These are phyloP conservation scores for Casuarius casuarius DNA, from an alignment of 2,113 vertebrate species.

Conservation along the genomic window DNA sequence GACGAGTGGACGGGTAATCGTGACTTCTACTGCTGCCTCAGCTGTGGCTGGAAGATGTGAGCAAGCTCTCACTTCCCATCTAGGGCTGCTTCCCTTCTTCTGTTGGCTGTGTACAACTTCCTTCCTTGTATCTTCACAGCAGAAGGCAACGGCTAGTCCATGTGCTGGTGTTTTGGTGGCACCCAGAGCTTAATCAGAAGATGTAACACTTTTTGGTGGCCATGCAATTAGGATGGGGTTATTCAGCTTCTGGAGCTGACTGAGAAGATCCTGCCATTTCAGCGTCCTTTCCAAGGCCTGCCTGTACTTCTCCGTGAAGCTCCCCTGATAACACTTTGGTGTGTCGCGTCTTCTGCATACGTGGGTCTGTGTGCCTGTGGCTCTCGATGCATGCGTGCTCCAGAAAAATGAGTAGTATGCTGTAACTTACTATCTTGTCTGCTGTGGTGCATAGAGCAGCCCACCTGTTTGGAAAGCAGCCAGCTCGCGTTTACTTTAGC, in stretches of 20 bases:
- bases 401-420: neutral
- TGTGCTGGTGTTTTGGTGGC: neutral
- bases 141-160: neutral
- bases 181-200: neutral
- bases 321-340: rapidly evolving
- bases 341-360: neutral
- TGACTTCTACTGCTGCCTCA: no score
- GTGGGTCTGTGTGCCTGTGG: neutral
- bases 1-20: no score
- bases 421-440: neutral
- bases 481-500: slow-evolving; percentile 16
- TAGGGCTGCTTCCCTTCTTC: neutral
- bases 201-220: neutral
- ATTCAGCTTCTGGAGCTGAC: neutral
- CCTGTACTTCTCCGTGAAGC: rapidly evolving
- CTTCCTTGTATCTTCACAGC: neutral
- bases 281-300: no score
- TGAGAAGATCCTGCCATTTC: neutral
- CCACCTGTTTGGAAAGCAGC: slow-evolving; percentile 43
- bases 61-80: neutral
- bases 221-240: neutral
- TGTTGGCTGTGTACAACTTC: rapidly evolving
- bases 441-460: neutral
- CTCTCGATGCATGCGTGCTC: rapidly evolving
- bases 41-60: neutral